phyloP scores from a whole-genome alignment of 2,113 vertebrate genomes.

The Xyliphius kryptos region DNA sequence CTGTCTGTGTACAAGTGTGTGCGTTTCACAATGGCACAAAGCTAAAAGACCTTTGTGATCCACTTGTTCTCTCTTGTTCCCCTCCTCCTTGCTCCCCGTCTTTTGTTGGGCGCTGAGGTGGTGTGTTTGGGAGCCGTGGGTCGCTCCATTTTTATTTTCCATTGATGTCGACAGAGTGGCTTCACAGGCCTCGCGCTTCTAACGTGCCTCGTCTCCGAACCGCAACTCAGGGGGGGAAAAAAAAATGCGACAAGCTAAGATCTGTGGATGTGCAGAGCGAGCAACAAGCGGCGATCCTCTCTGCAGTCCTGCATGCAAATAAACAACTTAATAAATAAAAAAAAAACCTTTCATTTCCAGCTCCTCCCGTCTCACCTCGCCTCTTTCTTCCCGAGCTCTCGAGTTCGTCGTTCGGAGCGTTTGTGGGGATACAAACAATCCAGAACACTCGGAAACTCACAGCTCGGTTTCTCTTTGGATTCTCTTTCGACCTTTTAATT shows the following conservation, averaged over 20 bases:
- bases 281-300: constrained; percentile 26
- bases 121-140: constrained; percentile 37
- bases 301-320: constrained; percentile 25
- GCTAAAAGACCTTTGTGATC: constrained; percentile 22
- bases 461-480: constrained; percentile 10
- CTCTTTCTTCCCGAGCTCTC: constrained; percentile 6
- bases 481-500: constrained; percentile 9
- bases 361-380: constrained; percentile 23
- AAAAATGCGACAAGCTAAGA: constrained; percentile 43
- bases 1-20: constrained; percentile 17
- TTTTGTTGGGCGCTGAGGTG: constrained; percentile 64
- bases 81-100: constrained; percentile 24
- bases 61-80: constrained; percentile 34
- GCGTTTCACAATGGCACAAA: constrained; percentile 4
- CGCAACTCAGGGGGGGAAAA: constrained; percentile 52
- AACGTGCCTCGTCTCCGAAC: constrained; percentile 64
- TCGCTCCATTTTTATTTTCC: constrained; percentile 48
- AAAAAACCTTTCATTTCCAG: constrained; percentile 45
- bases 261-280: constrained; percentile 40
- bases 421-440: constrained; percentile 5
- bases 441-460: constrained; percentile 8
- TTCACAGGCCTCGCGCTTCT: constrained; percentile 56
- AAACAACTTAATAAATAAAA: constrained; percentile 46
- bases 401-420: background rate
- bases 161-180: constrained; percentile 69